A percentile compares a stretch with the other conserved stretches of the same genome.
Evolutionary conservation across 2,113 vertebrate genomes (phyloP).

Genomic region (Motacilla alba): DNA sequence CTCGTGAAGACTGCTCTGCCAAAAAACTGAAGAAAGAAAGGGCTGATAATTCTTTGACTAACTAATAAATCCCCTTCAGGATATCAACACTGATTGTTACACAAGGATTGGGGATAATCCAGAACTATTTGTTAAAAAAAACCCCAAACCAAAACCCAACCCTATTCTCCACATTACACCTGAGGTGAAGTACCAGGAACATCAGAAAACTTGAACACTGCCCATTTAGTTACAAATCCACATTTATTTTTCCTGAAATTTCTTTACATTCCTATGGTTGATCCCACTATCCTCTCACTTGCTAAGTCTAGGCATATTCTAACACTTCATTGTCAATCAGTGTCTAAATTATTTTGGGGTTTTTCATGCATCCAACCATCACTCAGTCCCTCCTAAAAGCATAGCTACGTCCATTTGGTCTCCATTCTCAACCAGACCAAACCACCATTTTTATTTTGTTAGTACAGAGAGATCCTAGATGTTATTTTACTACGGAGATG

Average conservation of each 20-base stretch:
- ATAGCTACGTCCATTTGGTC: not conserved
- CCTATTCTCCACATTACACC: not conserved
- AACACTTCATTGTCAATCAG: not conserved
- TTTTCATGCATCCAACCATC: not conserved
- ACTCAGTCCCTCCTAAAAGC: not conserved
- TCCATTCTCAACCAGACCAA: not conserved
- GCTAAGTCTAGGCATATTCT: not conserved
- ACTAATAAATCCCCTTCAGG: not conserved
- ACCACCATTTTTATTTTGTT: not conserved
- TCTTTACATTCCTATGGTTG: not conserved
- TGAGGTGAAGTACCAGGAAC: not conserved
- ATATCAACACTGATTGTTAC: not conserved
- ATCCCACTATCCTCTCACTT: not conserved
- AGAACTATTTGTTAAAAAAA: not conserved
- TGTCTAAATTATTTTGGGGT: not conserved
- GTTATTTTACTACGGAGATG: not conserved
- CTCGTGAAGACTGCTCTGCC: not conserved
- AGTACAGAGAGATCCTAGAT: not conserved
- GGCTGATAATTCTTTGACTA: not conserved
- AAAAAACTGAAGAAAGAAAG: not conserved
- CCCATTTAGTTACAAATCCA: not conserved
- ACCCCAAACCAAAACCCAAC: not conserved
- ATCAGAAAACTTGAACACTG: not conserved
- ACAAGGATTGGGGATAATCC: no score
- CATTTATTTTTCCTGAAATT: not conserved